Base-by-base conservation (phyloP, 2,113 vertebrate species). In the Hymenochirus boettgeri region DNA sequence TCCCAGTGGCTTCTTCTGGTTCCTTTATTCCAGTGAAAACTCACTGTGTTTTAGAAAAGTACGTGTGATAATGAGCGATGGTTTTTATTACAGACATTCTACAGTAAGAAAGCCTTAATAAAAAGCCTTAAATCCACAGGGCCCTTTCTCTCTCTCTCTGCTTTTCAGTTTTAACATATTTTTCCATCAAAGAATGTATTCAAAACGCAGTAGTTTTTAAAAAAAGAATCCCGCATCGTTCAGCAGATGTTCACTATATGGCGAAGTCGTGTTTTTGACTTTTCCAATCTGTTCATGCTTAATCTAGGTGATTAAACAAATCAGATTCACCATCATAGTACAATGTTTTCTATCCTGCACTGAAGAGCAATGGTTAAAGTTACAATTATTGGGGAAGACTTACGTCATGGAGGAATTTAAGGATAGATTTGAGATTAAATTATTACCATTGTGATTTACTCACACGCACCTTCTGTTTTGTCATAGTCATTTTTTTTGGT, bases 41-140 rank as follows among this genome's bases (percentile, higher is more conserved):
- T 45, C 52, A 18, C 31, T 22, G 45, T 66, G 64, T 59, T 57
- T 58, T 42, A 42, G 55, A 67, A 42, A 67, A 67, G 47, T 53
- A 52, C 59, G 64, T 67, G 56, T 59, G 64, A 67, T 67, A 67
- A 67, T 67, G 64, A 67, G 64, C 55, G 33, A 67, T 67, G 64
- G 64, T 67, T 67, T 67, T 67, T 56, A 67, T 67, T 58, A 67
- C 64, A 42, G 45, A 12, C 56, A 29, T 59, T 57, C 33, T 59
- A 56, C 64, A 59, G 54, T 19, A 33, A 58, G 63, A 66, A 45
- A 59, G 64, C 29, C 56, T 67, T 58, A 59, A 59, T 52, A 67
- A 67, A 67, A 67, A 59, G 55, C 56, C 22, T 51, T 22, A 42
- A 53, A 59, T 67, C 64, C 64, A 52, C 3, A 12, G 42, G 64